Base-by-base conservation (phyloP, 2,113 vertebrate species). In the Conger conger region DNA sequence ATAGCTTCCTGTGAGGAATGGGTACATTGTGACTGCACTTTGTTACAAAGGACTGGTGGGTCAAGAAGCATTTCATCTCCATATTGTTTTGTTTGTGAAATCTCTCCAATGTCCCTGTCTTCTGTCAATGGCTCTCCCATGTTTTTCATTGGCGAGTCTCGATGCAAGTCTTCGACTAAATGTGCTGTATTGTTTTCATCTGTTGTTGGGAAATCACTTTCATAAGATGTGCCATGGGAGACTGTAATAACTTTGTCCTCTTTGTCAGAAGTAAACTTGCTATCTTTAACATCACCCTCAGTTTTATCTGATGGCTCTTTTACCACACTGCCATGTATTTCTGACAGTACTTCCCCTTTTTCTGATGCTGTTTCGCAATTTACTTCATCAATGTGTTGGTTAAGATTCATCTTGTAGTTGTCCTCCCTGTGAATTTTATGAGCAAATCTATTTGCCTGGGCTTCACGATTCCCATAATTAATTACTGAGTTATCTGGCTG, bases 21-120 rank as follows among this genome's bases (percentile, higher is more conserved):
- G 30, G 84, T 63, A 30, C 18, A 4, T 77, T 60, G 86, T 0
- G 79, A 80, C 87, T 90, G 91, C 35, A 80, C 36, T 9, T 27
- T 81, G 68, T 0, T 11, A 11, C 76, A 27, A 36, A 8, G 82
- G 33, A 11, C n/a, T 78, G 23, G 1, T 38, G 68, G 38, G 23
- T 40, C 42, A 53, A n/a, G 35, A 80, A 79, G 82, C 33, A 0
- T 80, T 81, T 88, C 76, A 23, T 79, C 82, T 35, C 17, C 63
- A 76, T 80, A 0, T 0, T 33, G 82, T 40, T 35, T 78, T 33
- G 37, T 42, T 87, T 76, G 36, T 81, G 73, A 35, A 57, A 85
- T 33, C 50, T 78, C 40, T 4, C 9, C 73, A 33, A 50, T 83
- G 4, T 23, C 63, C 68, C 0, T 16, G 15, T 83, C 13, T n/a